Conservation (phyloP, 2,113 vertebrate genomes). For the Epinephelus lanceolatus region DNA sequence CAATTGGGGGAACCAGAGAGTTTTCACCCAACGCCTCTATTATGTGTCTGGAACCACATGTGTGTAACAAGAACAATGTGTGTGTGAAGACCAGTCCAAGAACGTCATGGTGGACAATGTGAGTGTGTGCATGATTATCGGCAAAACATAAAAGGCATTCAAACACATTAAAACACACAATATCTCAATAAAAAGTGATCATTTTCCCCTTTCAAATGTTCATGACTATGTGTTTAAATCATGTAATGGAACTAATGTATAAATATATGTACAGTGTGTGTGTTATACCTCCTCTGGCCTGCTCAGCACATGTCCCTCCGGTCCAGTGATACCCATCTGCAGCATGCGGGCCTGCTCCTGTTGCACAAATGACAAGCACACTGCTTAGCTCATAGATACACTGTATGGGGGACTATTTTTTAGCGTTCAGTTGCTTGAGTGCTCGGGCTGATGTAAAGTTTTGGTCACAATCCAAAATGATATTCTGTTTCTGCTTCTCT, state of each 20-base stretch:
- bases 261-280: background rate
- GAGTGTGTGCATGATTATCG: background rate
- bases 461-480: slow-evolving; percentile 16
- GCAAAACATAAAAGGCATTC: background rate
- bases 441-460: slow-evolving; percentile 2
- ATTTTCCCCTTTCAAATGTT: background rate
- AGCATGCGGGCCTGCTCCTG: slow-evolving; percentile 95
- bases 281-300: slow-evolving; percentile 93
- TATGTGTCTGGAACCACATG: slow-evolving; percentile 61
- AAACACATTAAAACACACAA: background rate
- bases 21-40: slow-evolving; percentile 20
- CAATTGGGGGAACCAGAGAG: slow-evolving; percentile 18
- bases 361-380: slow-evolving; percentile 53
- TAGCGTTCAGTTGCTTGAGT: slow-evolving; percentile 4
- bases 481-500: slow-evolving; percentile 20
- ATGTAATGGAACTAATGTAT: background rate
- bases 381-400: slow-evolving; percentile 13
- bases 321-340: slow-evolving; percentile 96
- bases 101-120: background rate
- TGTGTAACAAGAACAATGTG: slow-evolving; percentile 59
- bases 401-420: background rate
- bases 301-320: slow-evolving; percentile 95
- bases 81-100: slow-evolving; percentile 24
- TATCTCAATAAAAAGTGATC: background rate
- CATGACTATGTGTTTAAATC: background rate